These are phyloP conservation scores for Intellagama lesueurii DNA, from an alignment of 2,797 vertebrate species.

Conservation along the genomic window DNA sequence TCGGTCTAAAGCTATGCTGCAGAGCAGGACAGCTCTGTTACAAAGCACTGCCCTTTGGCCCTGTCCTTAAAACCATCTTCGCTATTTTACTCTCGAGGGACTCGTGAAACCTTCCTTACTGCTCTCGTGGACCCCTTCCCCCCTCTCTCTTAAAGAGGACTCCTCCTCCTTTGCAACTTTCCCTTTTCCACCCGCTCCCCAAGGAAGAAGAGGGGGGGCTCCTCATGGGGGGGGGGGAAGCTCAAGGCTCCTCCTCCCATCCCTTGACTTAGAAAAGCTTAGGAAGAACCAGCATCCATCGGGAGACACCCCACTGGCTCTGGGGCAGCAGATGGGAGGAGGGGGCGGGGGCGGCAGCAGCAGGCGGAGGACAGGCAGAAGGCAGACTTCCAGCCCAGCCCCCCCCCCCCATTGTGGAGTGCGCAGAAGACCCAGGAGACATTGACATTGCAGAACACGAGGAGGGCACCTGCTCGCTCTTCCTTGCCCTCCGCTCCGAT, in stretches of 20 bases:
- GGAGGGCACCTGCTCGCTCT: not conserved
- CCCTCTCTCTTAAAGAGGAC: no score
- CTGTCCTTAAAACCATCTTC: no score
- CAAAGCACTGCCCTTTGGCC: no score
- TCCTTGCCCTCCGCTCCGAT: not conserved
- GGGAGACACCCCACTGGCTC: not conserved
- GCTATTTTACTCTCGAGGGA: no score
- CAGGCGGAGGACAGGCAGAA: constrained; percentile 36
- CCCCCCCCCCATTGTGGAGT: constrained; percentile 9
- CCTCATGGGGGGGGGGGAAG: not conserved
- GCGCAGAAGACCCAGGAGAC: not conserved
- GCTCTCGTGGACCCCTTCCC: no score
- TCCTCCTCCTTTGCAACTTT: not conserved
- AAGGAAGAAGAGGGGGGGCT: not conserved
- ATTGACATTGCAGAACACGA: not conserved
- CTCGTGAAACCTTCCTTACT: no score
- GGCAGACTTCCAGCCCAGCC: not conserved
- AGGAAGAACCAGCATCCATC: not conserved
- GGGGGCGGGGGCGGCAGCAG: constrained; percentile 33
- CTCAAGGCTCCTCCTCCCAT: no score
- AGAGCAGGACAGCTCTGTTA: no score
- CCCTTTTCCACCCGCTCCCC: no score
- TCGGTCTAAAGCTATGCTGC: no score
- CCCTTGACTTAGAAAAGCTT: not conserved
- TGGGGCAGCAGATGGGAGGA: constrained; percentile 63